Base-by-base conservation (phyloP, 2,888 invertebrate genomes). In the Drosophila anomelani region DNA sequence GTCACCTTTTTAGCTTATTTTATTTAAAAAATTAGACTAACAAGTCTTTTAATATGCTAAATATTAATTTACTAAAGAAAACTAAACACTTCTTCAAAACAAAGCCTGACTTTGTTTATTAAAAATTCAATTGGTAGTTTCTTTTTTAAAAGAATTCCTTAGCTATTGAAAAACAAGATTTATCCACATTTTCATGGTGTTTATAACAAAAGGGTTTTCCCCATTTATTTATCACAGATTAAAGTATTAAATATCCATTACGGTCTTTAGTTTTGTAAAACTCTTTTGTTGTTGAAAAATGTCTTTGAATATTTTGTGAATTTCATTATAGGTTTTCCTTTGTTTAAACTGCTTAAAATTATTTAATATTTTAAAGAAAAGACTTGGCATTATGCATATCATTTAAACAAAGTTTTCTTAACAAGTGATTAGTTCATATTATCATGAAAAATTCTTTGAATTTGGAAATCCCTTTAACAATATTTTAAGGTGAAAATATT, bases 161-260 rank as follows among this genome's bases (percentile, higher is more conserved):
- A 8, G 7, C 49, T 17, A 17, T 49, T 32, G 32, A 49, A 32
- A 1, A 32, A 17, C 53, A 39, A 32, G 53, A 59, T 53, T 59
- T 39, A 39, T 58, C 34, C n/a, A 26, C 32, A n/a, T 15, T 44
- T 47, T 26, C 58, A 47, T 36, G 17, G 13, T 36, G 36, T 2
- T 4, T 58, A 13, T 5, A 34, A 47, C 47, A 57, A 58, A 58
- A 23, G 23, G 17, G 51, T 15, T 58, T 58, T 49, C n/a, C 20
- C 36, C 47, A 46, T 36, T 58, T 58, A 34, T 58, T 34, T 36
- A 36, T 36, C 26, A 38, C n/a, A 36, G 36, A 58, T 58, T 51
- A 36, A 58, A 49, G 49, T 38, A 58, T 58, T 58, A 58, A 13
- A 9, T 36, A 26, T 26, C 36, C 36, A 36, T 38, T 49, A 38